A percentile compares a stretch with the other conserved stretches of the same genome.
These are phyloP conservation scores for Vulpes ferrilata DNA, from an alignment of 2,113 vertebrate genomes.

Conservation along the genomic window DNA sequence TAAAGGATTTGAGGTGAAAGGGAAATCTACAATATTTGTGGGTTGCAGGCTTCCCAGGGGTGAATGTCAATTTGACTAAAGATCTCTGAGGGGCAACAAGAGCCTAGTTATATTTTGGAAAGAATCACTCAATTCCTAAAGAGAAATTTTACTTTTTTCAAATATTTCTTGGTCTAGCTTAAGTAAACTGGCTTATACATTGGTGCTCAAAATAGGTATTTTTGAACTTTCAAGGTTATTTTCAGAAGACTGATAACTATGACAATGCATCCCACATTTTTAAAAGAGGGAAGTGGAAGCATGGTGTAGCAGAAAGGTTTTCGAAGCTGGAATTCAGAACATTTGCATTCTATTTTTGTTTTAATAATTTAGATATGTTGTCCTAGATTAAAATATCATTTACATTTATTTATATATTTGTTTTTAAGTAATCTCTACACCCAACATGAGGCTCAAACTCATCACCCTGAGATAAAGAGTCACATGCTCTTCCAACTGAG, in stretches of 20 bases:
- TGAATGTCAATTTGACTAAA: not conserved
- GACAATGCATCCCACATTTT: not conserved
- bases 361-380: not conserved
- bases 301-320: not conserved
- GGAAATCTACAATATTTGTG: not conserved
- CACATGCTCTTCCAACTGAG: not conserved
- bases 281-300: not conserved
- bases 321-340: not conserved
- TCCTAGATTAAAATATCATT: not conserved
- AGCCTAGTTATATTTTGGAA: not conserved
- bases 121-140: not conserved
- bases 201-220: not conserved
- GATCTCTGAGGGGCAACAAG: not conserved
- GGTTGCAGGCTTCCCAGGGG: not conserved
- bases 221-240: slow-evolving; percentile 14
- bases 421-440: not conserved
- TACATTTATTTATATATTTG: not conserved
- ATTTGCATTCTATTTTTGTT: not conserved
- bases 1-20: not conserved
- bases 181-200: not conserved
- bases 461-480: not conserved
- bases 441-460: not conserved
- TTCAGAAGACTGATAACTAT: not conserved
- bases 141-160: not conserved
- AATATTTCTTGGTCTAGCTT: not conserved